These are phyloP conservation scores for Anorthoa munda DNA, from an alignment of 2,888 invertebrate genomes.

Conservation along the genomic window DNA sequence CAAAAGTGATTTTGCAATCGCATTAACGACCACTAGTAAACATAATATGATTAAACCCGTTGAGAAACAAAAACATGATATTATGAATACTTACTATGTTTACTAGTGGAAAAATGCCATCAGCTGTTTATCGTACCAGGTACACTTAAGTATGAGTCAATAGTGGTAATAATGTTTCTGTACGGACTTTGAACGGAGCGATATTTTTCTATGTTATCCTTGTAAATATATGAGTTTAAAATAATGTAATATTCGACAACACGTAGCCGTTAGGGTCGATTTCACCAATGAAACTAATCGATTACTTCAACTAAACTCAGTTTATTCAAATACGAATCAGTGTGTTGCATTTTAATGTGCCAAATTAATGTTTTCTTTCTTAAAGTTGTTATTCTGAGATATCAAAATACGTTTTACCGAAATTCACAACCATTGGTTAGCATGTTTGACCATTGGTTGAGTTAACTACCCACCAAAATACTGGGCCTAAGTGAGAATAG, in stretches of 20 bases:
- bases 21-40: not conserved
- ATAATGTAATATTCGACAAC: not conserved
- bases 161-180: constrained; percentile 28
- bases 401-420: too few relatives aligned
- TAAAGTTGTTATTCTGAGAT: too few relatives aligned
- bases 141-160: constrained; percentile 50
- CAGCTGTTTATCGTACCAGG: constrained; percentile 57
- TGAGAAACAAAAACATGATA: constrained; percentile 16
- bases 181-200: constrained; percentile 33
- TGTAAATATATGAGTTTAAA: not conserved
- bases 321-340: too few relatives aligned
- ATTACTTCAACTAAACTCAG: too few relatives aligned
- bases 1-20: too few relatives aligned
- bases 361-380: not conserved
- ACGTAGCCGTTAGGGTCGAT: too few relatives aligned
- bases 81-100: constrained; percentile 24
- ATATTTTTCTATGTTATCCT: not conserved
- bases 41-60: not conserved
- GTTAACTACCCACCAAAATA: too few relatives aligned
- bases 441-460: too few relatives aligned
- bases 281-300: too few relatives aligned
- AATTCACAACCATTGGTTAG: too few relatives aligned
- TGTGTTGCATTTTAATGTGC: too few relatives aligned
- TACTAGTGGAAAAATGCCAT: constrained; percentile 46
- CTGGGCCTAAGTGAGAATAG: not conserved